Evolutionary conservation across 1,140 invertebrate genomes (phyloP), one percentile per base, ranked within the genome.

Genomic region (Drosophila miranda): DNA sequence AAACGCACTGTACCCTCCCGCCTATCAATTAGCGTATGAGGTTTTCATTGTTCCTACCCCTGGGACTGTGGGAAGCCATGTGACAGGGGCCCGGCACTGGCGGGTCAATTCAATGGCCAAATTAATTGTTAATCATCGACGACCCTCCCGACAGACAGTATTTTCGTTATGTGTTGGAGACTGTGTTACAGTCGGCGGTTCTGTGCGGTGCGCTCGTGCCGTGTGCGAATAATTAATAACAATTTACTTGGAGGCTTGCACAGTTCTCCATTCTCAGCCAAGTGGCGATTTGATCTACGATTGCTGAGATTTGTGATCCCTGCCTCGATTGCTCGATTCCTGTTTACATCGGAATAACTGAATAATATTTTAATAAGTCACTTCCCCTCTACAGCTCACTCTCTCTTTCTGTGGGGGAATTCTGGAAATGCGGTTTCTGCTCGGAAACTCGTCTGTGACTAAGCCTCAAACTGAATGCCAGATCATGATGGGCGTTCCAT

Each of bases 281-380:
- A 38, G 34, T 13, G 34, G 34, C 34, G 11, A 38, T 53, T 41
- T 16, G 55, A 56, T 61, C 48, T 55, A n/a, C 19, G 49, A 11
- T 5, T 43, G 43, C 14, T 44, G 23, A 1, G 19, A 59, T 53
- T 28, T 28, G 41, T 26, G 48, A 30, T 30, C 28, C 28, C 28
- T 28, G 26, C 6, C 26, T 28, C 26, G 26, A 30, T 34, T 11
- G 13, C 21, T 52, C 28, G 59, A 67, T 68, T 68, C 64, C 62
- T 68, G 64, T 68, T 68, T 68, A 68, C 64, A 43, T 50, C 50
- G 50, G 63, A 46, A 68, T 68, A 68, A 43, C 64, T 68, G 64
- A 68, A 68, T 68, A 68, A 68, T 68, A 67, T 67, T 68, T 67
- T 56, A 68, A 68, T 68, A 21, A 19, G 43, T 38, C 34, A 38